A percentile compares a stretch with the other conserved stretches of the same genome.
phyloP scores from a whole-genome alignment of 2,797 vertebrate genomes.

The Saxicola maurus region DNA sequence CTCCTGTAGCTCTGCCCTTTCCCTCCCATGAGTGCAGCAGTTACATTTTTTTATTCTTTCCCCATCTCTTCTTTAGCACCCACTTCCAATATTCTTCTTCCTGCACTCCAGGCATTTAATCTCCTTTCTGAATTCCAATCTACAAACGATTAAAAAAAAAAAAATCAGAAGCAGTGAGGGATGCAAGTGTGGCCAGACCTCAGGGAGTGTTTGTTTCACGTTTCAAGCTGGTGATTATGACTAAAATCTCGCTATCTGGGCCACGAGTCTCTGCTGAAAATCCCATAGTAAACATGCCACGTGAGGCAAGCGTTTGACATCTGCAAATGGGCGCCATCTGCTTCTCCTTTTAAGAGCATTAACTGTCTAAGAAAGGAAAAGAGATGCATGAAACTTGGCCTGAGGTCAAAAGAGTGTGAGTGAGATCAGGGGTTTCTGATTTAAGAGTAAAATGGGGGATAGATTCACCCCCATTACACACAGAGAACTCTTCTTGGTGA shows the following conservation, averaged over 20 bases:
- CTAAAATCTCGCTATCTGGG: neutral
- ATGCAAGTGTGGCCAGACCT: neutral
- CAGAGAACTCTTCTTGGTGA: neutral
- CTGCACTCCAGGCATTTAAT: neutral
- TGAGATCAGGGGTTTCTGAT: neutral
- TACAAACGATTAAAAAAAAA: neutral
- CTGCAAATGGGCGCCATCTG: slow-evolving; percentile 29
- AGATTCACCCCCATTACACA: neutral
- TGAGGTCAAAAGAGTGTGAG: neutral
- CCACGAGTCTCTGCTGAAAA: neutral
- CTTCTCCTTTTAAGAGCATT: slow-evolving; percentile 5
- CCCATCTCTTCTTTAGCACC: neutral
- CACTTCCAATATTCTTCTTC: neutral
- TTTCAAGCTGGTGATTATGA: slow-evolving; percentile 14
- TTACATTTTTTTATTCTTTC: neutral
- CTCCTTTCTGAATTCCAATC: neutral
- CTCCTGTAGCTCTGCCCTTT: neutral
- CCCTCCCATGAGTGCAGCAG: neutral
- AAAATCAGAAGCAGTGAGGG: neutral
- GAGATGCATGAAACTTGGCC: neutral
- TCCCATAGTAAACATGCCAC: slow-evolving; percentile 2
- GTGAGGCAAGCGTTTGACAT: neutral
- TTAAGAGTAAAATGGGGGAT: neutral
- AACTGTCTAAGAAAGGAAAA: slow-evolving; percentile 6
- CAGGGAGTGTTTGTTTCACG: neutral